Evolutionary conservation across 2,888 invertebrate genomes (phyloP), one percentile per base, ranked within the genome.

Genomic region (Capitulum mitella): DNA sequence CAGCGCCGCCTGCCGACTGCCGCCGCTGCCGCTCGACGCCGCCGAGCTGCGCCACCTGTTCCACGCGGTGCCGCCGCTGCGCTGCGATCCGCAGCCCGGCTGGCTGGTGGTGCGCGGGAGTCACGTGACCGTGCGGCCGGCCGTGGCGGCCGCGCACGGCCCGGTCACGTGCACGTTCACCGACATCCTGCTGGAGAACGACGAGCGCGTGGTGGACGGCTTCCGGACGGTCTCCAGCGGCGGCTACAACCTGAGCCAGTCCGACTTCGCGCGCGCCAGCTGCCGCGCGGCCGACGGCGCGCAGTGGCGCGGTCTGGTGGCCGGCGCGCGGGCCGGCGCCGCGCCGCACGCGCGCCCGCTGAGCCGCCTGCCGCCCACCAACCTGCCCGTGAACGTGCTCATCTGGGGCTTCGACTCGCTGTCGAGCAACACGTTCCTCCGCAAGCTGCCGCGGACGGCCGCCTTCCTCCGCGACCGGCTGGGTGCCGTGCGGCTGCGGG

Each of bases 381-480:
- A 88, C 78, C 83, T 90, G 22, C 88, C 88, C 77, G 83, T 91
- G 74, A 94, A 93, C 84, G 90, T 95, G 0, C 85, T 96, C 0
- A 93, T 95, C 88, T 90, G 95, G 81, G 95, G 94, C 0, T 92
- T 94, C 83, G 97, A 97, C 86, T 96, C 97, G 0, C 86, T 97
- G 0, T 94, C 96, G 0, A 89, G 91, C 77, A 92, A 93, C 86
- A 91, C 92, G 16, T 94, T 93, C 83, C 91, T 92, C 77, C 87
- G 94, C 32, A 91, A 92, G 84, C 87, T 95, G 83, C 93, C 94
- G 0, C 90, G 90, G 83, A 91, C 91, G 16, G 92, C 92, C 84
- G 87, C 89, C 26, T 92, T 90, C 84, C 84, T 95, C 77, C 89
- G 87, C 0, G 87, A 91, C 48, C 86, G 88, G 29, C 84, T 93